Conservation (phyloP, 92 coral and sea anemone genomes). For the Epizoanthus illoricatus region DNA sequence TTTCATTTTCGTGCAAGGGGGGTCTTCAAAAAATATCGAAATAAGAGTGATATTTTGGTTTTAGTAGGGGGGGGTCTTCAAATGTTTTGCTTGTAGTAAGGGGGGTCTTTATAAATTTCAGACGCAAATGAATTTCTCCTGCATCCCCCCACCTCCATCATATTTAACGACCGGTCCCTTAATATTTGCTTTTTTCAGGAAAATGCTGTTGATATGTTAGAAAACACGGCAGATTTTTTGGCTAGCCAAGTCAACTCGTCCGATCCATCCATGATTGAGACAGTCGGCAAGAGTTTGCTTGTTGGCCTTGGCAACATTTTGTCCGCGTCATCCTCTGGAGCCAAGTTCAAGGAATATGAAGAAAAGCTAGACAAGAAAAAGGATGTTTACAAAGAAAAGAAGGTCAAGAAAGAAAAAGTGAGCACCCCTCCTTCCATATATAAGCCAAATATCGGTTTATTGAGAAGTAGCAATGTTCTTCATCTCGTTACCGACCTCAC, state of each 20-base stretch:
- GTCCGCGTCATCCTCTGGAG: conserved; percentile 58
- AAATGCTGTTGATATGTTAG: conserved; percentile 69
- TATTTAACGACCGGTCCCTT: no score
- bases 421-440: not conserved
- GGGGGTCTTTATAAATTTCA: no score
- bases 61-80: no score
- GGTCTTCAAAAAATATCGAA: no score
- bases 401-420: conserved; percentile 18
- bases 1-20: no score
- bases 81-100: no score
- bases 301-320: conserved; percentile 79
- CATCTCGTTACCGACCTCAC: no score
- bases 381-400: not conserved
- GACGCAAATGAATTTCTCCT: no score
- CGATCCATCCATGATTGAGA: conserved; percentile 63
- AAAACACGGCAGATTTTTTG: conserved; percentile 67
- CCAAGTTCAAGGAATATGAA: conserved; percentile 21
- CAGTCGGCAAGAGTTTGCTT: conserved; percentile 79
- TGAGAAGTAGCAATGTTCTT: no score
- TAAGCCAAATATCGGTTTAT: no score
- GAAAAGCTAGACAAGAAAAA: not conserved
- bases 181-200: conserved; percentile 43
- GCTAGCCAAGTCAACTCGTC: conserved; percentile 45
- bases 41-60: no score
- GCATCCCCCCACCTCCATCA: no score